Evolutionary conservation across 2,888 invertebrate genomes (phyloP).

Genomic region (Lasioglossum lativentre): DNA sequence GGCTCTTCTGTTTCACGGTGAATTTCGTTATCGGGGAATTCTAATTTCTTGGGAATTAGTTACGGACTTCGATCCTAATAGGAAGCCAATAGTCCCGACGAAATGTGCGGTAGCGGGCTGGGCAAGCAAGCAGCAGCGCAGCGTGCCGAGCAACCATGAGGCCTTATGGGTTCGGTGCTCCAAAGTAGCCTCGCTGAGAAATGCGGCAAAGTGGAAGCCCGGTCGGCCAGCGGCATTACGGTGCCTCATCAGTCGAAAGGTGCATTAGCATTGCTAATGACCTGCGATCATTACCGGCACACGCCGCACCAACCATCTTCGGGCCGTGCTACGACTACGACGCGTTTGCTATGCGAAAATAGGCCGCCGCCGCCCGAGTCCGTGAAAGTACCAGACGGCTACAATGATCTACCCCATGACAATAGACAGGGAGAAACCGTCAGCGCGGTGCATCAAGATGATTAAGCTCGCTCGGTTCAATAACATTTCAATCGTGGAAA

Average conservation of each 20-base stretch:
- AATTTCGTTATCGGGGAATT: slow-evolving; percentile 39
- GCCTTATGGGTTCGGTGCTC: slow-evolving; percentile 40
- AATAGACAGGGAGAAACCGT: slow-evolving; percentile 12
- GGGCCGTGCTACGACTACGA: slow-evolving; percentile 10
- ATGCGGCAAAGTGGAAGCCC: slow-evolving; percentile 57
- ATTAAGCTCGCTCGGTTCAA: neutral
- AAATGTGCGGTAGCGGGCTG: slow-evolving; percentile 62
- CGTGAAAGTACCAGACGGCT: slow-evolving; percentile 18
- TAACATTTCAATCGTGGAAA: neutral
- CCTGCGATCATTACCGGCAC: slow-evolving; percentile 81
- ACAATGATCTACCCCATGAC: slow-evolving; percentile 39
- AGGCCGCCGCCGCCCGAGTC: slow-evolving; percentile 50
- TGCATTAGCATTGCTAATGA: slow-evolving; percentile 84
- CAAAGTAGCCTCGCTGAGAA: slow-evolving; percentile 71
- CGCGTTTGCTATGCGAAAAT: slow-evolving; percentile 68
- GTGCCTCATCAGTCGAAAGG: slow-evolving; percentile 82
- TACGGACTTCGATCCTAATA: slow-evolving; percentile 66
- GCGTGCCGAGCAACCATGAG: slow-evolving; percentile 25
- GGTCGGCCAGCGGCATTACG: slow-evolving; percentile 74
- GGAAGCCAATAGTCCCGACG: slow-evolving; percentile 69
- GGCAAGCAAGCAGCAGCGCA: neutral
- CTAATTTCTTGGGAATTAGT: slow-evolving; percentile 60
- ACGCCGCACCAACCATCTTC: slow-evolving; percentile 72
- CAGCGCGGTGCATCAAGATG: neutral
- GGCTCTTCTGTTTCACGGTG: slow-evolving; percentile 21